Base-by-base conservation (phyloP, 2,888 invertebrate species). In the Limnephilus rhombicus region DNA sequence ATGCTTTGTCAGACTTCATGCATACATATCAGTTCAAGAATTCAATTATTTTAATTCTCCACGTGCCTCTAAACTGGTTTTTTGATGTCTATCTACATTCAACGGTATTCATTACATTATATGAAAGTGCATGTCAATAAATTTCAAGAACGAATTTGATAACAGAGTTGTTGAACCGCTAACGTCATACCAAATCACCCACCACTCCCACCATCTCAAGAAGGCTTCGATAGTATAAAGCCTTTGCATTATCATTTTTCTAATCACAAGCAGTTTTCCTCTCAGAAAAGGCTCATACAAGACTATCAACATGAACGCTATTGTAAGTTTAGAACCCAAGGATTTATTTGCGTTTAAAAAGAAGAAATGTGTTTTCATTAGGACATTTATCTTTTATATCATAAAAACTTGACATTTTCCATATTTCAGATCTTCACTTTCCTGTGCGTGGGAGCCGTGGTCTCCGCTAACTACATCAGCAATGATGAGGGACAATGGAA, bases 391-490 rank as follows among this genome's bases (percentile, higher is more conserved):
- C 4, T 53, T 68, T 9, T 82, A n/a, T n/a, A n/a, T n/a, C n/a
- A n/a, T n/a, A n/a, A n/a, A n/a, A n/a, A n/a, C n/a, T n/a, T n/a
- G n/a, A n/a, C n/a, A n/a, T n/a, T n/a, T n/a, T n/a, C n/a, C n/a
- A n/a, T n/a, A n/a, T 92, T 92, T 7, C 86, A 49, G 41, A 53
- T 88, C 41, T 91, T 85, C 88, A 91, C 91, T 34, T 81, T 91
- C 91, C 83, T 92, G 91, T 83, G 90, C 92, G 83, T 91, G 89
- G 92, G 83, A 37, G 93, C 93, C 88, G 91, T 82, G 24, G 90
- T 94, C 94, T 90, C 94, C 94, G 93, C 94, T 94, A 37, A 94
- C 49, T 82, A 90, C 85, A 85, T 89, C 41, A 90, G 49, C 49
- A 45, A 82, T 49, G 53, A 91, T 81, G 88, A 92, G 45, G 92